A percentile compares a stretch with the other conserved stretches of the same genome.
Conservation (phyloP, 2,113 vertebrate species). For the Tangachromis dhanisi region DNA sequence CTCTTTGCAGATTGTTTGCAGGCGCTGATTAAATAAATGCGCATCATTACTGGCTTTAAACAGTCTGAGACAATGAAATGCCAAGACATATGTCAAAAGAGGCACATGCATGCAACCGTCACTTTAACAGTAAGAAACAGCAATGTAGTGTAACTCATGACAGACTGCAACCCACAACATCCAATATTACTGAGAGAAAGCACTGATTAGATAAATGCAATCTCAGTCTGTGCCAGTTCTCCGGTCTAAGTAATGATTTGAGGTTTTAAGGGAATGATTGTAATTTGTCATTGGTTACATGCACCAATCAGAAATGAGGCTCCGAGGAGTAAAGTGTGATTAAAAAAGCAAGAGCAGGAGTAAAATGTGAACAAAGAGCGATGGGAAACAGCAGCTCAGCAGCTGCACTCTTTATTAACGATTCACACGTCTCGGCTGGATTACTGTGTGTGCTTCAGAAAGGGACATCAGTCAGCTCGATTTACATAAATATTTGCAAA, state of each 20-base stretch:
- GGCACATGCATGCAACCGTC: not conserved
- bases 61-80: not conserved
- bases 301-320: not conserved
- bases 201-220: not conserved
- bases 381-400: conserved; percentile 26
- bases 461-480: not conserved
- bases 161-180: not conserved
- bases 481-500: not conserved
- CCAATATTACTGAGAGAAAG: not conserved
- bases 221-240: not conserved
- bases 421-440: not conserved
- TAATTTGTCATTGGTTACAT: not conserved
- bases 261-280: not conserved
- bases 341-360: not conserved
- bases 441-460: not conserved
- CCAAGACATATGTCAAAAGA: not conserved
- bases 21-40: conserved; percentile 45
- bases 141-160: not conserved
- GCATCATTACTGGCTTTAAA: conserved; percentile 29
- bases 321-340: not conserved
- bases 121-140: not conserved
- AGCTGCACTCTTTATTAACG: not conserved
- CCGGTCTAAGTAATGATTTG: not conserved
- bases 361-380: not conserved
- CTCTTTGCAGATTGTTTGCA: conserved; percentile 36